These are phyloP conservation scores for Gulo gulo DNA, from an alignment of 2,113 vertebrate species.

Conservation along the genomic window DNA sequence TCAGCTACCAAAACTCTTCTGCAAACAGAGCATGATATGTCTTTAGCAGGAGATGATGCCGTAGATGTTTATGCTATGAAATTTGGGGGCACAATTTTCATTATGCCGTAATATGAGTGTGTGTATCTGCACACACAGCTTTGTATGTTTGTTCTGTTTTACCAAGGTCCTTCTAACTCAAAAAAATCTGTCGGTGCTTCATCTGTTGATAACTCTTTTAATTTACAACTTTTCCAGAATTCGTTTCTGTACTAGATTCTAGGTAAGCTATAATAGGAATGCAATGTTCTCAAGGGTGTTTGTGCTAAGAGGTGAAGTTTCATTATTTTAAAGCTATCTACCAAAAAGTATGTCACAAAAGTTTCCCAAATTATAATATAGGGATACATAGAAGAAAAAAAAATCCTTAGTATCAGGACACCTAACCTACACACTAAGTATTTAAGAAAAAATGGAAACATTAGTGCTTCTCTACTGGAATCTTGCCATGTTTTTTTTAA, in stretches of 20 bases:
- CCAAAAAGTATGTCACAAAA: conserved; percentile 68
- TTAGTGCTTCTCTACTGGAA: background rate
- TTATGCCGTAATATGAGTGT: background rate
- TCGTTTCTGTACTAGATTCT: conserved; percentile 77
- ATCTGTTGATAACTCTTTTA: conserved; percentile 50
- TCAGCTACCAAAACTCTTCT: background rate
- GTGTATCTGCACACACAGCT: background rate
- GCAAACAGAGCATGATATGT: background rate
- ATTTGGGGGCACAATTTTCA: conserved; percentile 43
- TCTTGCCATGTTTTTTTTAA: background rate
- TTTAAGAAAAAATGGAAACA: conserved; percentile 15
- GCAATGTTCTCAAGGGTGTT: conserved; percentile 75
- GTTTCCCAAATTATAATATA: conserved; percentile 74
- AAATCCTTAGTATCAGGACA: background rate
- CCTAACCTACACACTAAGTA: background rate
- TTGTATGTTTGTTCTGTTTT: conserved; percentile 40
- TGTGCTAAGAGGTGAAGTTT: conserved; percentile 76
- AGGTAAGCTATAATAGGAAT: conserved; percentile 71
- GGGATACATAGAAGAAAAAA: conserved; percentile 12
- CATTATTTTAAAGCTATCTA: conserved; percentile 74
- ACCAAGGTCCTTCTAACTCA: conserved; percentile 31
- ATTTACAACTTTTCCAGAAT: conserved; percentile 68
- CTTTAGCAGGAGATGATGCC: conserved; percentile 28
- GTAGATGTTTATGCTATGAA: conserved; percentile 63
- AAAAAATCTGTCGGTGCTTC: conserved; percentile 69